These are phyloP conservation scores for Halichondria panicea DNA, from an alignment of 37 sponge, comb jelly and placozoan genomes.

Conservation along the genomic window DNA sequence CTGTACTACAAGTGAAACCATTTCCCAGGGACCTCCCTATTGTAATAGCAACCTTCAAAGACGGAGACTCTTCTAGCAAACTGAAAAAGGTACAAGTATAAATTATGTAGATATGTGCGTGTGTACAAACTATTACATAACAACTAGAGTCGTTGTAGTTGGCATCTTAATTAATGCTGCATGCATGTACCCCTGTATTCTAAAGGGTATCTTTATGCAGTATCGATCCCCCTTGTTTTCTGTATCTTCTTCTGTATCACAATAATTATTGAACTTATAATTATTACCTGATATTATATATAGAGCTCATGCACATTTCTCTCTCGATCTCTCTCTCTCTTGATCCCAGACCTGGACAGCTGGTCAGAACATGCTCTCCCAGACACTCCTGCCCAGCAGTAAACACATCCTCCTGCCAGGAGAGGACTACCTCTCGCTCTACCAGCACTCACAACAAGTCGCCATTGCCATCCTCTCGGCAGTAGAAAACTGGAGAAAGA, in stretches of 20 bases:
- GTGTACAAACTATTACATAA: too few species aligned
- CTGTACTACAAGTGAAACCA: slow-evolving; percentile 55
- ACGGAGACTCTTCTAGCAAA: neutral
- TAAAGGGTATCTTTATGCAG: too few species aligned
- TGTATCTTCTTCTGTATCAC: too few species aligned
- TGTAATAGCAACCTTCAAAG: slow-evolving; percentile 52
- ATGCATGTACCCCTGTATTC: too few species aligned
- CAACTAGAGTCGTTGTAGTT: too few species aligned
- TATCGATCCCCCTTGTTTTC: too few species aligned
- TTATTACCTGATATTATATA: too few species aligned
- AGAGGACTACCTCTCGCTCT: slow-evolving; percentile 34
- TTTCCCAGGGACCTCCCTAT: slow-evolving; percentile 51
- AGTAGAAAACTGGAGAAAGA: slow-evolving; percentile 22
- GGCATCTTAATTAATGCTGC: too few species aligned
- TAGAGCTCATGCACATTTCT: too few species aligned
- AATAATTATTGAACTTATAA: too few species aligned
- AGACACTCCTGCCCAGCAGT: slow-evolving; percentile 20
- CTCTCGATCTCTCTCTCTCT: neutral
- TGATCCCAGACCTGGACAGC: slow-evolving; percentile 17
- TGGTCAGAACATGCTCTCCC: slow-evolving; percentile 11
- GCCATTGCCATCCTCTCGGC: slow-evolving; percentile 14
- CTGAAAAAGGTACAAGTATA: slow-evolving; percentile 24
- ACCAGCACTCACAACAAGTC: slow-evolving; percentile 22
- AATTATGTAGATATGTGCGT: too few species aligned
- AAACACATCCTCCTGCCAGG: slow-evolving; percentile 17